Percentiles rank a stretch among this genome's conserved stretches.
phyloP scores from a whole-genome alignment of 30 jellyfish, hydroid and myxozoan species.

The Aurelia aurita complex sp. Pacific region DNA sequence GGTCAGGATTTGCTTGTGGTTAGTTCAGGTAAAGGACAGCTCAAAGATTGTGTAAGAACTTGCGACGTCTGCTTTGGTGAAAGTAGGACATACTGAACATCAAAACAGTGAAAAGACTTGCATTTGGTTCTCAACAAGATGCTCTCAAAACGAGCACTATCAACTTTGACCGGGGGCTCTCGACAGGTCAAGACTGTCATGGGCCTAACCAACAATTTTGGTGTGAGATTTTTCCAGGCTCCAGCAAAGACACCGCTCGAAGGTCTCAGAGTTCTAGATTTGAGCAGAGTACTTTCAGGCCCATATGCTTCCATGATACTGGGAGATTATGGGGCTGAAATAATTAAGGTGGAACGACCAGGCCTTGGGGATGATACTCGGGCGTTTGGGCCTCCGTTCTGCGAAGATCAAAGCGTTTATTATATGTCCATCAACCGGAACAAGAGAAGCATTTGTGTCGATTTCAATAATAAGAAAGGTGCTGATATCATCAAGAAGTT shows the following conservation, averaged over 20 bases:
- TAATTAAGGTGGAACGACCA: slow-evolving; percentile 90
- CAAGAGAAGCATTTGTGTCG: slow-evolving; percentile 82
- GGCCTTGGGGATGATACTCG: slow-evolving; percentile 98
- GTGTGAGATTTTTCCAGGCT: slow-evolving; percentile 35
- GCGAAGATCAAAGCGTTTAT: slow-evolving; percentile 94
- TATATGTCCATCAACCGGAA: slow-evolving; percentile 89
- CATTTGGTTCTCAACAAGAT: background rate
- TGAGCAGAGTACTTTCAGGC: slow-evolving; percentile 93
- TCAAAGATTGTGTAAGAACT: too few species aligned
- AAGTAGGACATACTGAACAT: too few species aligned
- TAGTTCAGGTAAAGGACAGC: too few species aligned
- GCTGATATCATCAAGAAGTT: slow-evolving; percentile 75
- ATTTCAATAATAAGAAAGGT: slow-evolving; percentile 76
- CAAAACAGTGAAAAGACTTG: too few species aligned
- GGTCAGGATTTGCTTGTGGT: background rate
- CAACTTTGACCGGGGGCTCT: slow-evolving; percentile 22
- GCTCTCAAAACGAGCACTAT: slow-evolving; percentile 17
- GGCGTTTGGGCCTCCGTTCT: slow-evolving; percentile 94
- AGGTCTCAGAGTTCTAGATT: slow-evolving; percentile 67
- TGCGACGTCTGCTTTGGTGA: too few species aligned
- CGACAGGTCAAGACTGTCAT: background rate
- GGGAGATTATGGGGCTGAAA: slow-evolving; percentile 97
- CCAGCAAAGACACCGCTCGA: slow-evolving; percentile 52
- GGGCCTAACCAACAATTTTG: slow-evolving; percentile 31
- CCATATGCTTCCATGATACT: slow-evolving; percentile 94